Evolutionary conservation across 2,113 vertebrate genomes (phyloP).

Genomic region (Lycocorax pyrrhopterus): DNA sequence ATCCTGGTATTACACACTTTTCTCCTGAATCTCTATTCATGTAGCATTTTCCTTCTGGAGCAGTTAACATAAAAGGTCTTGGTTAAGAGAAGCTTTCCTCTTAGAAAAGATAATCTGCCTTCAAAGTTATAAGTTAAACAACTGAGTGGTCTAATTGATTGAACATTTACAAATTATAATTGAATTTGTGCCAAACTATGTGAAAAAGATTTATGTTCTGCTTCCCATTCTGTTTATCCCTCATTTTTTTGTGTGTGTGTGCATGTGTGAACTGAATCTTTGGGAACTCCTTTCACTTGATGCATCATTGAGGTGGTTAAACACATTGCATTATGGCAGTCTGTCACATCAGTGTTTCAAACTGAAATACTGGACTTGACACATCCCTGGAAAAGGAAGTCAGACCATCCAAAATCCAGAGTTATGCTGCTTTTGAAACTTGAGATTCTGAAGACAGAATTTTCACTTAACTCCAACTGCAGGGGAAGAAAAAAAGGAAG

Average conservation of each 20-base stretch:
- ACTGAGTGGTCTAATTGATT: conserved; percentile 50
- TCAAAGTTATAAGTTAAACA: conserved; percentile 44
- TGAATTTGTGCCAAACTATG: conserved; percentile 53
- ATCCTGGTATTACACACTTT: not conserved
- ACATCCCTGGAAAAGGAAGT: conserved; percentile 30
- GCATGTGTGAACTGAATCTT: conserved; percentile 49
- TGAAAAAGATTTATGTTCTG: conserved; percentile 52
- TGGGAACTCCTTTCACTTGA: conserved; percentile 50
- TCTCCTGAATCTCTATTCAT: not conserved
- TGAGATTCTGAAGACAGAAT: conserved; percentile 11
- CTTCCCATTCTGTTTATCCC: conserved; percentile 36
- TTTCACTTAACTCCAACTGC: not conserved
- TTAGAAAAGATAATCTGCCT: conserved; percentile 41
- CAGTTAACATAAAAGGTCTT: not conserved
- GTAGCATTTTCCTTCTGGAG: not conserved
- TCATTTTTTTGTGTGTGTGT: not conserved
- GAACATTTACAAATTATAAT: conserved; percentile 65
- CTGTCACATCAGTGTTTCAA: conserved; percentile 60
- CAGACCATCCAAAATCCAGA: not conserved
- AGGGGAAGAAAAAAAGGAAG: rapidly evolving
- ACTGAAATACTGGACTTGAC: conserved; percentile 48
- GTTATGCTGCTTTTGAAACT: conserved; percentile 39
- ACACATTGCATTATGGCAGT: conserved; percentile 50
- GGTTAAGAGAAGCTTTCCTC: not conserved
- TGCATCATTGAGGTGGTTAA: conserved; percentile 38